Conservation (phyloP, 1,140 invertebrate genomes). For the Parapsyche elsis region DNA sequence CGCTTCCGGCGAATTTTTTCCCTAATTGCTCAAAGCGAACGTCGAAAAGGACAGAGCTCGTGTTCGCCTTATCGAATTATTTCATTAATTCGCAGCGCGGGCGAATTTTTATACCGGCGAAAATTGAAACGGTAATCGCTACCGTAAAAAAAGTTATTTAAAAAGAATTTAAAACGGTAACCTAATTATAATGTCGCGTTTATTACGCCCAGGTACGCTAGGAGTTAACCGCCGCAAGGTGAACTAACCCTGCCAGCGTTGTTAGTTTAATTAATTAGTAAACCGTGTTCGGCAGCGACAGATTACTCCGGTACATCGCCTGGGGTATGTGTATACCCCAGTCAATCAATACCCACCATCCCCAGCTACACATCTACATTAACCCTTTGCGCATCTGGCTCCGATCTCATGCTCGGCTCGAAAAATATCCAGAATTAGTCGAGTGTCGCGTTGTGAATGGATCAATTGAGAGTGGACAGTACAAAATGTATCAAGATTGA, state of each 20-base stretch:
- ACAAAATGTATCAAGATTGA: too few species aligned
- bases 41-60: neutral
- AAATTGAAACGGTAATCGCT: too few species aligned
- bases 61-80: neutral
- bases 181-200: neutral
- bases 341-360: conserved; percentile 27
- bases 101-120: neutral
- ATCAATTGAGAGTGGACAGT: too few species aligned
- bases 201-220: neutral
- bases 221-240: neutral
- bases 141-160: too few species aligned
- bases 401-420: too few species aligned
- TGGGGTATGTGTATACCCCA: neutral
- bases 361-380: neutral
- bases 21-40: conserved; percentile 1
- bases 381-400: too few species aligned
- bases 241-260: neutral
- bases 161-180: neutral
- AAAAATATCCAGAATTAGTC: too few species aligned
- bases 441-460: too few species aligned
- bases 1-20: neutral
- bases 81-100: neutral
- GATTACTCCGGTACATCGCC: neutral
- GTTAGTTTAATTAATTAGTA: conserved; percentile 29
- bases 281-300: conserved; percentile 11